Conservation (phyloP, 92 coral and sea anemone species). For the Paragorgia papillata region DNA sequence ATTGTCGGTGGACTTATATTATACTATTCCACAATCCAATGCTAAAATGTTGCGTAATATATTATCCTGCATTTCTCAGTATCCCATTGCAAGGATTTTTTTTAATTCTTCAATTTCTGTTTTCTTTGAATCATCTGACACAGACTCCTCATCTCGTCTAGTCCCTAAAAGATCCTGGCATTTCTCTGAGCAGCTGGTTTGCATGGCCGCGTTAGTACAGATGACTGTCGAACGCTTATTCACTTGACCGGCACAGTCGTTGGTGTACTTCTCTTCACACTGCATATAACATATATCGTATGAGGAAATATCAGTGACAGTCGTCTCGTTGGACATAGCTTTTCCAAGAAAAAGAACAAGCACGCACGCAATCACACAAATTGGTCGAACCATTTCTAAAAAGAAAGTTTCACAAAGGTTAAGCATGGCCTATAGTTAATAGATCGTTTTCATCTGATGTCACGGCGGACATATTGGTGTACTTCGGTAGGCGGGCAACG, state of each 20-base stretch:
- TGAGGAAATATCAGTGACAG: too few relatives aligned
- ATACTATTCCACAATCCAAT: too few relatives aligned
- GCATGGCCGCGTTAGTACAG: neutral
- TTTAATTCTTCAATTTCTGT: slow-evolving; percentile 22
- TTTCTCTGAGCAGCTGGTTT: neutral
- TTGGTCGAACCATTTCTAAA: slow-evolving; percentile 6
- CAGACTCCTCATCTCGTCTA: neutral
- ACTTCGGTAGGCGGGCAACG: too few relatives aligned
- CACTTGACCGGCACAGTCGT: neutral
- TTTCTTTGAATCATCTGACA: slow-evolving; percentile 4
- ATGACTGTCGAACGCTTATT: neutral
- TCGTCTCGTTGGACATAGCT: neutral
- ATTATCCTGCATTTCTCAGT: neutral
- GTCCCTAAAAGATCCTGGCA: neutral
- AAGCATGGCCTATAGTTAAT: too few relatives aligned
- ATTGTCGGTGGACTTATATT: too few relatives aligned
- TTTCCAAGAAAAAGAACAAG: slow-evolving; percentile 1
- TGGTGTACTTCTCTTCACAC: neutral
- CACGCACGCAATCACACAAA: neutral
- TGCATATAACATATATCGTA: neutral
- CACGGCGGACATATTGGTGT: too few relatives aligned
- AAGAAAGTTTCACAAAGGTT: too few relatives aligned
- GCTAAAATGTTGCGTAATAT: too few relatives aligned
- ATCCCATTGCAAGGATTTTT: neutral
- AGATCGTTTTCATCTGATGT: too few relatives aligned